A percentile compares a stretch with the other conserved stretches of the same genome.
Conservation (phyloP, 2,888 invertebrate species). For the Sarcophaga subvicina region DNA sequence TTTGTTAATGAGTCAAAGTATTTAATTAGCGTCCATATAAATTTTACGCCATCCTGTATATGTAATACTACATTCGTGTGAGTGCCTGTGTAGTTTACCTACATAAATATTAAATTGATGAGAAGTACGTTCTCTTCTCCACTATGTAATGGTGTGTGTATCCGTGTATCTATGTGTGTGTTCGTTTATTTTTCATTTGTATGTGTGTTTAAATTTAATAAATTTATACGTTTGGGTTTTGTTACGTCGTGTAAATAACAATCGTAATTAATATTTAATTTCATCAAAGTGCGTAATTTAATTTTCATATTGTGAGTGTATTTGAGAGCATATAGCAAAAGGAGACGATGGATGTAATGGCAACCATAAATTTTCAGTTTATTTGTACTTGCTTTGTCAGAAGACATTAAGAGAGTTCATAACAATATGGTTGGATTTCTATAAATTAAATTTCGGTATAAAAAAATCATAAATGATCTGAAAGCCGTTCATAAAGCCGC, state of each 20-base stretch:
- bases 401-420: neutral
- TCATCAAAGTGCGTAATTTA: conserved; percentile 45
- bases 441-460: too few species aligned
- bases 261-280: conserved; percentile 54
- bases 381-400: neutral
- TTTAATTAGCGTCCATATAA: conserved; percentile 51
- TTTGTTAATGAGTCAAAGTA: conserved; percentile 63
- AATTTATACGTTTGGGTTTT: conserved; percentile 7
- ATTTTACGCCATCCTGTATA: neutral
- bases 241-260: conserved; percentile 35
- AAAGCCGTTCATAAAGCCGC: too few species aligned
- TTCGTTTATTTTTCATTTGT: neutral
- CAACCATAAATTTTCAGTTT: neutral
- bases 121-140: too few species aligned
- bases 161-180: conserved; percentile 18
- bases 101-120: too few species aligned
- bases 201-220: neutral
- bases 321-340: neutral
- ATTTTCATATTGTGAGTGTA: neutral
- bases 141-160: conserved; percentile 1
- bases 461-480: too few species aligned
- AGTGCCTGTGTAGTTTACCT: too few species aligned
- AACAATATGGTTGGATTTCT: neutral
- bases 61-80: neutral
- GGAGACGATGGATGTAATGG: neutral